Evolutionary conservation across 2,888 invertebrate species (phyloP).

Genomic region (Melolontha melolontha): DNA sequence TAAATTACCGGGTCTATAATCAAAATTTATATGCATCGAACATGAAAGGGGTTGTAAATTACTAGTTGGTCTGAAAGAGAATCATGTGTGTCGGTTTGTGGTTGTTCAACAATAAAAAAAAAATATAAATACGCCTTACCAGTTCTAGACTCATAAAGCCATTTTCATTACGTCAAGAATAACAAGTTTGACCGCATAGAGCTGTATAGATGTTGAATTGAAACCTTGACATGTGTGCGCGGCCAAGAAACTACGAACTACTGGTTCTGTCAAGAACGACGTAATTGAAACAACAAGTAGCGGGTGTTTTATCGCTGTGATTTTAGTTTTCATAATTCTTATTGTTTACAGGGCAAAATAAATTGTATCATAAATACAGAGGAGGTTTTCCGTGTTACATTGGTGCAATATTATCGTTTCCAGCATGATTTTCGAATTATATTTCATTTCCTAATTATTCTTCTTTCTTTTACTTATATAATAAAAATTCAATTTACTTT

Average conservation of each 20-base stretch:
- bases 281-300: conserved; percentile 37
- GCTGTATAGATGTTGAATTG: conserved; percentile 16
- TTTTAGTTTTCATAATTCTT: conserved; percentile 28
- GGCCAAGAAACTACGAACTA: conserved; percentile 28
- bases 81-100: conserved; percentile 31
- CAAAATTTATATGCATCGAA: conserved; percentile 33
- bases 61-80: conserved; percentile 25
- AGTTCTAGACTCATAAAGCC: conserved; percentile 41
- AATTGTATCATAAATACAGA: no score
- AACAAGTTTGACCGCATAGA: conserved; percentile 37
- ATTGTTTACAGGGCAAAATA: conserved; percentile 8
- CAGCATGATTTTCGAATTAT: no score
- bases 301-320: conserved; percentile 27
- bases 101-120: conserved; percentile 1
- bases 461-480: no score
- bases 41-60: conserved; percentile 36
- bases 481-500: no score
- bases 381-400: no score
- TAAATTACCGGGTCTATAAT: conserved; percentile 21
- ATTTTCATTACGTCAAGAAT: conserved; percentile 41
- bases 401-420: no score
- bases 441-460: no score
- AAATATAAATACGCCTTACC: conserved; percentile 29
- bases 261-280: conserved; percentile 32
- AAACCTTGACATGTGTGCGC: conserved; percentile 9